Percentiles rank a stretch among this genome's conserved stretches.
phyloP scores from a whole-genome alignment of 2,888 invertebrate species.

The Rhimphoctona megacephalus region DNA sequence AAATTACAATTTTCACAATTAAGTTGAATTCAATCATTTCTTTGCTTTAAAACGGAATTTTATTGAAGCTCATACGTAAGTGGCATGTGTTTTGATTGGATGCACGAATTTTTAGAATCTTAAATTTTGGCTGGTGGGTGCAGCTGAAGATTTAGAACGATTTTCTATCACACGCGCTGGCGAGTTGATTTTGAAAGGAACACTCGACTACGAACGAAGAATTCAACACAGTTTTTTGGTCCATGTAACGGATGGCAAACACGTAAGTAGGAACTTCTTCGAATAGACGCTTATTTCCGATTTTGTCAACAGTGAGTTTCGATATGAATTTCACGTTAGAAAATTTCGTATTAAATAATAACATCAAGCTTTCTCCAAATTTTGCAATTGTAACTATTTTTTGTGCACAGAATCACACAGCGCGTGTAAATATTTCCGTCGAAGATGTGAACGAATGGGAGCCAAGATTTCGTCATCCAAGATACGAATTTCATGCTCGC shows the following conservation, averaged over 20 bases:
- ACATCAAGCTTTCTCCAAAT: neutral
- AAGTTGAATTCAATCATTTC: neutral
- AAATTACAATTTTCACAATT: neutral
- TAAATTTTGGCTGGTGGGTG: conserved; percentile 90
- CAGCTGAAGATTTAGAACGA: conserved; percentile 90
- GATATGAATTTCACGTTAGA: neutral
- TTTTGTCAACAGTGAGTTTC: neutral
- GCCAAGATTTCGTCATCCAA: conserved; percentile 94
- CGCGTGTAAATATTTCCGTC: conserved; percentile 92
- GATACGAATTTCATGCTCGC: conserved; percentile 91
- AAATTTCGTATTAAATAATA: neutral
- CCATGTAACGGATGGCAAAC: conserved; percentile 92
- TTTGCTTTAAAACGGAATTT: neutral
- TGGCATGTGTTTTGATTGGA: neutral
- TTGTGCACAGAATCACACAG: conserved; percentile 91
- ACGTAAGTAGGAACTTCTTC: conserved; percentile 86
- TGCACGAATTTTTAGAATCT: conserved; percentile 86
- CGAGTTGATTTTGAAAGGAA: conserved; percentile 90
- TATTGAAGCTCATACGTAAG: too few species aligned
- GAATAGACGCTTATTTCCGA: neutral
- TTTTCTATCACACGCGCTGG: conserved; percentile 93
- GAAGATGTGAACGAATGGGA: conserved; percentile 97
- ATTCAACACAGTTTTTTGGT: conserved; percentile 91
- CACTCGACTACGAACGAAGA: conserved; percentile 92
- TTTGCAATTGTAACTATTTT: neutral